Conservation (phyloP, 2,113 vertebrate genomes). For the Smithornis capensis region DNA sequence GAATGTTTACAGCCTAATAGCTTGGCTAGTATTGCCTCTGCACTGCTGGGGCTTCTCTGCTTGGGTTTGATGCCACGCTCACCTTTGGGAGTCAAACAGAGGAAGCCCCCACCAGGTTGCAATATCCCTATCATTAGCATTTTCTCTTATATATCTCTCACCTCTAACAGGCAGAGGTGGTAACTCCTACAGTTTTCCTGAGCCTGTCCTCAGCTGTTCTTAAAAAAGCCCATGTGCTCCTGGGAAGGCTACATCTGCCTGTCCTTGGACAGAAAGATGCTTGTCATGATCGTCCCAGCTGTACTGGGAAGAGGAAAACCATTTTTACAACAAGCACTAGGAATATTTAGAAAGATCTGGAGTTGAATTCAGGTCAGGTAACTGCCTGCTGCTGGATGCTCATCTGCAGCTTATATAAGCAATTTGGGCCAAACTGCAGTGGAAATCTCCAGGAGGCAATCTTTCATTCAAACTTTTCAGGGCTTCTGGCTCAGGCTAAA, state of each 20-base stretch:
- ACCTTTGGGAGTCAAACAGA: background rate
- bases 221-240: background rate
- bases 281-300: background rate
- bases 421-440: background rate
- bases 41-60: background rate
- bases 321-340: background rate
- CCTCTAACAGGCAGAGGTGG: background rate
- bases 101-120: background rate
- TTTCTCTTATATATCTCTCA: no score
- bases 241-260: background rate
- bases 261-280: background rate
- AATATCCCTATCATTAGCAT: background rate
- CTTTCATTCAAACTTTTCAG: background rate
- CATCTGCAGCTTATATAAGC: slow-evolving; percentile 10
- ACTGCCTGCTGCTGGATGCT: slow-evolving; percentile 19
- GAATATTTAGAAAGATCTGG: background rate
- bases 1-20: background rate
- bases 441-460: slow-evolving; percentile 23
- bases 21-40: background rate
- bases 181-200: background rate
- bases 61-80: background rate
- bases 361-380: slow-evolving; percentile 53
- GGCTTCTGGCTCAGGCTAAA: background rate
- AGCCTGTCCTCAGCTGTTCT: background rate
- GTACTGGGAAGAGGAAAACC: background rate